Evolutionary conservation across 2,888 invertebrate species (phyloP), one percentile per base, ranked within the genome.

Genomic region (Nematopogon swammerdamellus): DNA sequence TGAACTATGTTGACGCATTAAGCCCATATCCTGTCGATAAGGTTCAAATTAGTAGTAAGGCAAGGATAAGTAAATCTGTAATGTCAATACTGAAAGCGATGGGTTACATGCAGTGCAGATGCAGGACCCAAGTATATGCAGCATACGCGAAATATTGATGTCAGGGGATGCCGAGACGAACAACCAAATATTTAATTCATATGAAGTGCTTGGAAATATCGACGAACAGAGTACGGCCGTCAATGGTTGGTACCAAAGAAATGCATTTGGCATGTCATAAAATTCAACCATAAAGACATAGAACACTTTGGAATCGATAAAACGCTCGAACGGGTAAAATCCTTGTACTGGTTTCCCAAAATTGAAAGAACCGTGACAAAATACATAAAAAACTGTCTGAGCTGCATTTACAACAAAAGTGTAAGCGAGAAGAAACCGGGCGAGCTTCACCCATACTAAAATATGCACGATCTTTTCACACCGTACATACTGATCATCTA

Each of bases 1-100:
- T 65, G 59, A 17, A 49, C 48, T 61, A 64, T 52, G 61, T 62
- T 0, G 63, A 66, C 29, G 54, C 63, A 36, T 50, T 63, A 49
- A 61, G 59, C 52, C 18, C 63, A 52, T 52, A 50, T 25, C 55
- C 54, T 4, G 29, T 14, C 0, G 17, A 49, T 36, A 36, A 8
- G 8, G 36, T 8, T 14, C 11, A 36, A 36, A 8, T 3, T 36
- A 14, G 3, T 14, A 14, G n/a, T 14, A 14, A 36, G 36, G 11
- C n/a, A 14, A 14, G 8, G 4, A 36, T 36, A 3, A 25, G 25
- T 14, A 53, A 55, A 20, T 52, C 54, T 47, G 52, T 57, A 16
- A 20, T 55, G 49, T 53, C 55, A 0, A 55, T 57, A 19, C 54
- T 0, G 55, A 56, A 42, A 53, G 52, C 0, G 57, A 60, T 20